Conservation (phyloP, 2,797 vertebrate species). For the Labeo calbasu region DNA sequence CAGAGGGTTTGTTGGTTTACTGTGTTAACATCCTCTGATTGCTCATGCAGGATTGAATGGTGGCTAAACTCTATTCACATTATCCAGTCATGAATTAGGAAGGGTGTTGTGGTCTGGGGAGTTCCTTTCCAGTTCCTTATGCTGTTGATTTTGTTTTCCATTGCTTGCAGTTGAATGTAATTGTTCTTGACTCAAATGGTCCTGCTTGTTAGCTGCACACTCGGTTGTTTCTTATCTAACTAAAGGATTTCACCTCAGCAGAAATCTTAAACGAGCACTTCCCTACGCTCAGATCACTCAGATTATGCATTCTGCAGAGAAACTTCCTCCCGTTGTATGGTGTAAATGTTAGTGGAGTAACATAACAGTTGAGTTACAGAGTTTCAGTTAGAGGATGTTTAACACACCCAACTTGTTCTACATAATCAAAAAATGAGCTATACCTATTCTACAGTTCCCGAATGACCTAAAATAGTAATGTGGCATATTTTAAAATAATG, state of each 20-base stretch:
- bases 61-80: conserved; percentile 17
- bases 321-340: conserved; percentile 4
- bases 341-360: conserved; percentile 13
- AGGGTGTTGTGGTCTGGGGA: conserved; percentile 22
- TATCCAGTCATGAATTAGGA: conserved; percentile 30
- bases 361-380: not conserved
- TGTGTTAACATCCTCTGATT: conserved; percentile 37
- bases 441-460: not conserved
- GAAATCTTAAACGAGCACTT: not conserved
- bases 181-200: conserved; percentile 3
- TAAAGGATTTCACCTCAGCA: not conserved
- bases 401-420: not conserved
- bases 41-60: conserved; percentile 5
- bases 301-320: not conserved
- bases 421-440: not conserved
- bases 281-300: not conserved
- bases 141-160: not conserved
- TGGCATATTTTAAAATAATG: too few relatives aligned
- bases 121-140: conserved; percentile 21
- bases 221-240: conserved; percentile 14
- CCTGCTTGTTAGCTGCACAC: not conserved
- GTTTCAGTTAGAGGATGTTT: conserved; percentile 21
- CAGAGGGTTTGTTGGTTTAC: conserved; percentile 10
- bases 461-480: not conserved
- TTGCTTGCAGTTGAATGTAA: conserved; percentile 8